Evolutionary conservation across 2,113 vertebrate species (phyloP).

Genomic region (Menidia beryllina): DNA sequence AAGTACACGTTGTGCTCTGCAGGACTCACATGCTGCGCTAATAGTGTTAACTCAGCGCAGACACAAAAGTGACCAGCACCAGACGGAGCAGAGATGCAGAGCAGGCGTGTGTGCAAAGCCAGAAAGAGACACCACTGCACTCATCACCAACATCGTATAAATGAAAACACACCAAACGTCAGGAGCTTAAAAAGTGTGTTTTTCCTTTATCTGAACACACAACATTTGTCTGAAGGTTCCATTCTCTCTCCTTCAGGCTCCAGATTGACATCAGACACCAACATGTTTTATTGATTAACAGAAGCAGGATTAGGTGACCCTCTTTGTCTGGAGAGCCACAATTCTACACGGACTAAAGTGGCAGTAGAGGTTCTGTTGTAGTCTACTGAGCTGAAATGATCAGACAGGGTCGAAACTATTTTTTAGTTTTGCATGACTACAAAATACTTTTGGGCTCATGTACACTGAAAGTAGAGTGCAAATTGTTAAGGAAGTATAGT

Average conservation of each 20-base stretch:
- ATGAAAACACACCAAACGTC: neutral
- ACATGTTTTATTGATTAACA: neutral
- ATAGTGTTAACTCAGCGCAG: slow-evolving; percentile 18
- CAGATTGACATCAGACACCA: neutral
- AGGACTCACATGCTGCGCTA: slow-evolving; percentile 24
- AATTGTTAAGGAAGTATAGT: too few species aligned
- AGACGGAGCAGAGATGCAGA: slow-evolving; percentile 18
- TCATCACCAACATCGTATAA: neutral
- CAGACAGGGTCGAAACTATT: too few species aligned
- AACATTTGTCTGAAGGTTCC: too few species aligned
- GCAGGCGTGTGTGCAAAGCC: slow-evolving; percentile 25
- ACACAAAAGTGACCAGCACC: slow-evolving; percentile 18
- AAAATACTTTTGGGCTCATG: too few species aligned
- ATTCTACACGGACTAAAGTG: too few species aligned
- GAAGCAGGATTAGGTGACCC: too few species aligned
- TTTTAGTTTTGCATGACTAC: too few species aligned
- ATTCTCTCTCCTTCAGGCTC: neutral
- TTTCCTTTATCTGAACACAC: too few species aligned
- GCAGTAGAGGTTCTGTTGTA: too few species aligned
- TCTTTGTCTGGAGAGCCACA: neutral
- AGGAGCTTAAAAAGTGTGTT: neutral
- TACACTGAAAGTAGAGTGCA: too few species aligned
- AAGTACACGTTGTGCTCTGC: slow-evolving; percentile 57
- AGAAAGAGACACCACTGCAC: slow-evolving; percentile 2
- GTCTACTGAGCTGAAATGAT: too few species aligned